Percentiles rank a stretch among this genome's conserved stretches.
These are phyloP conservation scores for Lordiphosa andalusiaca DNA, from an alignment of 2,888 invertebrate species.

Conservation along the genomic window DNA sequence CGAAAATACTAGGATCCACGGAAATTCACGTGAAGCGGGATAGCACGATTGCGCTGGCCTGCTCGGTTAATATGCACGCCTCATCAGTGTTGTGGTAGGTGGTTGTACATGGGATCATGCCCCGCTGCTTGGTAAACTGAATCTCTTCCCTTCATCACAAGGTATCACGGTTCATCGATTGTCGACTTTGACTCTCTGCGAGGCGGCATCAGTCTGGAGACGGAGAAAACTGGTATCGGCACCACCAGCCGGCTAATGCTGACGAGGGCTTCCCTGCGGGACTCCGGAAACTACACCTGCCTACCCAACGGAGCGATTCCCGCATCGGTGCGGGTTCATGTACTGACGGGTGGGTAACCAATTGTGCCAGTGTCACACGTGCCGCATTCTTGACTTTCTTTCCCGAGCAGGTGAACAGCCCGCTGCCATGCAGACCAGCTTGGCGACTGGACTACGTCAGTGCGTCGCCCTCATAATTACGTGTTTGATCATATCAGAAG, in stretches of 20 bases:
- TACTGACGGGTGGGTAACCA: constrained; percentile 86
- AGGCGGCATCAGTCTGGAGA: constrained; percentile 93
- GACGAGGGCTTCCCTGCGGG: constrained; percentile 90
- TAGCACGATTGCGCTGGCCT: constrained; percentile 93
- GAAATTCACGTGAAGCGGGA: constrained; percentile 95
- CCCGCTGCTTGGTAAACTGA: no score
- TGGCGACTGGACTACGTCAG: constrained; percentile 79
- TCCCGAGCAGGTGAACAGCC: constrained; percentile 87
- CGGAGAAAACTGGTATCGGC: constrained; percentile 91
- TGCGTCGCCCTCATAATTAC: constrained; percentile 67
- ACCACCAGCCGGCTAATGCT: constrained; percentile 92
- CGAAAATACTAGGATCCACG: constrained; percentile 90
- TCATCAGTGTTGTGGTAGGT: constrained; percentile 86
- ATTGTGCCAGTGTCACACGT: no score
- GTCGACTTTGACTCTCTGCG: constrained; percentile 92
- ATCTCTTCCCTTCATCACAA: constrained; percentile 54
- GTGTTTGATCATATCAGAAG: constrained; percentile 79
- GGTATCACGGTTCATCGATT: constrained; percentile 91
- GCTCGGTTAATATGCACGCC: constrained; percentile 93
- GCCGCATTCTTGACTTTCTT: no score
- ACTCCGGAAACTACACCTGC: constrained; percentile 95
- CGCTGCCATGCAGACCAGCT: constrained; percentile 91
- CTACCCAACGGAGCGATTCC: constrained; percentile 92
- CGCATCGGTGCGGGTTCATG: constrained; percentile 91
- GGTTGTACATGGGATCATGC: constrained; percentile 43